Conservation (phyloP, 2,888 invertebrate genomes). For the Callimorpha dominula region DNA sequence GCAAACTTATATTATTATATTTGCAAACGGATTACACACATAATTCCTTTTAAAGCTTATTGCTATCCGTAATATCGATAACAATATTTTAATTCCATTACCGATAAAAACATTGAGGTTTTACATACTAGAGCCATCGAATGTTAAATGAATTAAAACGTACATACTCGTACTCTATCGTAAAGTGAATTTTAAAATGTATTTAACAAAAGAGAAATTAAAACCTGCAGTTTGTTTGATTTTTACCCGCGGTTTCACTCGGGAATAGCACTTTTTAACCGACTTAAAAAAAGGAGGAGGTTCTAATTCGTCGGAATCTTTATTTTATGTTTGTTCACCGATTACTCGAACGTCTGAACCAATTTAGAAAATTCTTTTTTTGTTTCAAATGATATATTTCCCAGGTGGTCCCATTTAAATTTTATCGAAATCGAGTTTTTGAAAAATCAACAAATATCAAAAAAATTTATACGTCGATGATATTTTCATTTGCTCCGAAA, state of each 20-base stretch:
- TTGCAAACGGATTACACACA: not conserved
- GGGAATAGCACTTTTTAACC: too few relatives aligned
- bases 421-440: too few relatives aligned
- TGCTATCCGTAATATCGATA: not conserved
- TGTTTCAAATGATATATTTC: too few relatives aligned
- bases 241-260: not conserved
- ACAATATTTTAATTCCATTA: not conserved
- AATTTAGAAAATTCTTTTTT: too few relatives aligned
- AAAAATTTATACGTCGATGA: too few relatives aligned
- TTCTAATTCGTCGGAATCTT: too few relatives aligned
- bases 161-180: not conserved
- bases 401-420: too few relatives aligned
- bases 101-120: slow-evolving; percentile 1
- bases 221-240: not conserved
- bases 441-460: too few relatives aligned
- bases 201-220: not conserved
- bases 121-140: not conserved
- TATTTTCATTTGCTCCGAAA: too few relatives aligned
- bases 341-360: too few relatives aligned
- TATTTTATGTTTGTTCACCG: too few relatives aligned
- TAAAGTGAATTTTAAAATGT: not conserved
- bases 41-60: not conserved
- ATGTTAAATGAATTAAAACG: not conserved
- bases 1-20: not conserved
- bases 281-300: too few relatives aligned